phyloP scores from a whole-genome alignment of 1,140 invertebrate genomes.

The Lanistes nyassanus region DNA sequence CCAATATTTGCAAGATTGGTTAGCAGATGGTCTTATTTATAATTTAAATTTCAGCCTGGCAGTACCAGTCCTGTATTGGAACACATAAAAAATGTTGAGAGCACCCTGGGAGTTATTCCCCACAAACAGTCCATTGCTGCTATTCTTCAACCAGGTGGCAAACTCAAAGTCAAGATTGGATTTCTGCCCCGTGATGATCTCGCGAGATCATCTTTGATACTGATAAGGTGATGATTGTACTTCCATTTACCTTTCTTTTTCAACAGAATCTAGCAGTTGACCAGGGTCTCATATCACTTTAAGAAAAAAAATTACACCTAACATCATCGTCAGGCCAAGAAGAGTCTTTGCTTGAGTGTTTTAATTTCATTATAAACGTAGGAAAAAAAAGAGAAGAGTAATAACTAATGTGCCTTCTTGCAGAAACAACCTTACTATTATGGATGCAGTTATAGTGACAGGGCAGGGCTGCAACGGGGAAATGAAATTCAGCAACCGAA shows the following conservation, averaged over 20 bases:
- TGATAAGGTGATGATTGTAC: conserved; percentile 65
- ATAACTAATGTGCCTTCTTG: conserved; percentile 21
- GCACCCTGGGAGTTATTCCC: conserved; percentile 65
- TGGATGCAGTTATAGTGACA: conserved; percentile 84
- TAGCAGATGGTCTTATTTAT: too few relatives aligned
- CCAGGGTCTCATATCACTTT: too few relatives aligned
- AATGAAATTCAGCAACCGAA: conserved; percentile 90
- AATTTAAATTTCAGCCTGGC: conserved; percentile 13
- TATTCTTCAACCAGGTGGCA: conserved; percentile 68
- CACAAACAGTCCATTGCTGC: conserved; percentile 68
- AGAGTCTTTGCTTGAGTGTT: too few relatives aligned
- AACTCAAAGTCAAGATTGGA: conserved; percentile 68
- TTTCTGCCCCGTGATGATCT: conserved; percentile 70
- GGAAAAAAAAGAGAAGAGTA: too few relatives aligned
- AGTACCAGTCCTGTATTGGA: conserved; percentile 17
- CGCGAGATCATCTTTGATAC: conserved; percentile 68
- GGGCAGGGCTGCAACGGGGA: conserved; percentile 86
- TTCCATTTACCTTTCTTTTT: neutral
- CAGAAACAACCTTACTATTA: conserved; percentile 93
- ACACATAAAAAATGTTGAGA: conserved; percentile 67
- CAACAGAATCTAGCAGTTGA: too few relatives aligned
- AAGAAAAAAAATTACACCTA: too few relatives aligned
- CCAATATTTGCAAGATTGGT: too few relatives aligned
- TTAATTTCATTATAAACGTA: too few relatives aligned
- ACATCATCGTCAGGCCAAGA: too few relatives aligned